These are phyloP conservation scores for Luperina testacea DNA, from an alignment of 2,888 invertebrate genomes.

Conservation along the genomic window DNA sequence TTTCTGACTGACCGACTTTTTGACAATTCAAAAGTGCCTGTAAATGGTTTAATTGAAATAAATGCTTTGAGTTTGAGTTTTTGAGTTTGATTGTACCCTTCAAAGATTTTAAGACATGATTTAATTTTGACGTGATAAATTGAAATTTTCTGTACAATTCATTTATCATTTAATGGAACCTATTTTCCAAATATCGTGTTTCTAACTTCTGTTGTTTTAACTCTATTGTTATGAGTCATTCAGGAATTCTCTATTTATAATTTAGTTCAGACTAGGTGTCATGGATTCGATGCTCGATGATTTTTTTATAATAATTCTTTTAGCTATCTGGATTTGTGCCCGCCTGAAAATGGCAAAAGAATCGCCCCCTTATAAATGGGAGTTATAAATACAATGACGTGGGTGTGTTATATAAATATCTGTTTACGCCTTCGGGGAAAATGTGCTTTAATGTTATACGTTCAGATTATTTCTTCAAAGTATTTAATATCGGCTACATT, in stretches of 20 bases:
- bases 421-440: neutral
- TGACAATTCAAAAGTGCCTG: too few species aligned
- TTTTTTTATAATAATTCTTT: neutral
- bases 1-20: too few species aligned
- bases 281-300: neutral
- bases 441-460: neutral
- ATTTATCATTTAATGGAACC: neutral
- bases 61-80: too few species aligned
- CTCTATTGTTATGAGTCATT: too few species aligned
- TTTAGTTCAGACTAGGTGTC: neutral
- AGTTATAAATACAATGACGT: constrained; percentile 1
- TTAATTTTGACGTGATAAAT: too few species aligned
- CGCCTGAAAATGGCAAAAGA: neutral
- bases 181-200: neutral
- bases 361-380: too few species aligned
- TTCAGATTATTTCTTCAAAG: neutral
- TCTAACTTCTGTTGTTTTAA: neutral
- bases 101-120: too few species aligned
- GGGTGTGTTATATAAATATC: neutral
- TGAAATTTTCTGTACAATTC: too few species aligned
- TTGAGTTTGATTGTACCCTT: too few species aligned
- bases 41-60: too few species aligned
- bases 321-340: too few species aligned
- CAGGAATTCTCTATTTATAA: neutral
- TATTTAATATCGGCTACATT: neutral